These are phyloP conservation scores for Sarcophaga peregrina DNA, from an alignment of 1,140 invertebrate genomes.

Conservation along the genomic window DNA sequence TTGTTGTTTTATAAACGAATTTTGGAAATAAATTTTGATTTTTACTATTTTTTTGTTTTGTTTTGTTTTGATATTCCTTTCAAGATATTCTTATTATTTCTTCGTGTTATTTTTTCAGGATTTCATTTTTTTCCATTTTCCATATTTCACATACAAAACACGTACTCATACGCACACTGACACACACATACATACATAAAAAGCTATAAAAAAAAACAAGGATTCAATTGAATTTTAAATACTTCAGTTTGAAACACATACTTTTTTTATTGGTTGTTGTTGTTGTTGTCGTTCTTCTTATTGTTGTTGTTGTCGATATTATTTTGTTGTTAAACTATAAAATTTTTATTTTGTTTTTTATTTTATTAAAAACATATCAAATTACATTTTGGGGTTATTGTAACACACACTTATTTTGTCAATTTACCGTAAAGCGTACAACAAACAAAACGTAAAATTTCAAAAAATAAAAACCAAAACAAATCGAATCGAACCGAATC, in stretches of 20 bases:
- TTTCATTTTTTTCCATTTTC: neutral
- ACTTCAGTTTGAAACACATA: no score
- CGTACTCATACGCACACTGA: neutral
- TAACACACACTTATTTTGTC: constrained; percentile 22
- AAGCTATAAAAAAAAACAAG: neutral
- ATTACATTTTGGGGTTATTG: neutral
- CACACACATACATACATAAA: no score
- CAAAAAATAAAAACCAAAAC: neutral
- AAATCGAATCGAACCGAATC: neutral
- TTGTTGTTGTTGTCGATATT: no score
- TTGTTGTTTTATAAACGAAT: neutral
- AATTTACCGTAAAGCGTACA: constrained; percentile 5
- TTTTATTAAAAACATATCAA: neutral
- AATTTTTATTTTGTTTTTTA: neutral
- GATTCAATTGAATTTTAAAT: constrained; percentile 8
- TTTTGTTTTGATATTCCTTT: neutral
- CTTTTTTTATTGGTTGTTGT: no score
- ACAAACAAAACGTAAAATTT: neutral
- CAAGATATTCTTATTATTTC: no score
- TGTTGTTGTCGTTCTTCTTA: no score
- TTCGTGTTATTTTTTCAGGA: neutral
- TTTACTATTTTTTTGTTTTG: neutral
- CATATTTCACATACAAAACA: neutral
- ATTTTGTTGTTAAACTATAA: no score
- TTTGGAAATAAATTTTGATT: neutral